Evolutionary conservation across 2,797 vertebrate genomes (phyloP).

Genomic region (Anisognathus igniventris): DNA sequence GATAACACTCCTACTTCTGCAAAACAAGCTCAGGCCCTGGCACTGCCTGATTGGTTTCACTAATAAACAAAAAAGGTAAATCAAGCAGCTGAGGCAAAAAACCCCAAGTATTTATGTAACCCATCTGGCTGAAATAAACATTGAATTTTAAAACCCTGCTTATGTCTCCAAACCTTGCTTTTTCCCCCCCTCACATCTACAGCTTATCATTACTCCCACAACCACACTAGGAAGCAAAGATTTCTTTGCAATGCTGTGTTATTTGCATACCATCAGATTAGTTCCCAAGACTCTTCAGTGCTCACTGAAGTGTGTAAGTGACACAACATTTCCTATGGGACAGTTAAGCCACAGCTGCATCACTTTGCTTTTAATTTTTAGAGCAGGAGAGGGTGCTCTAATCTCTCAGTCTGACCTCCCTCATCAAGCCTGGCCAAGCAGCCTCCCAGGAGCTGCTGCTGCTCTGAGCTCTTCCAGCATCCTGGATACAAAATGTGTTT

Average conservation of each 20-base stretch:
- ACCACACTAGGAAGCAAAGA: not conserved
- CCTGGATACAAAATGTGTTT: not conserved
- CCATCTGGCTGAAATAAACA: not conserved
- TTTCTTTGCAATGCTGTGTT: not conserved
- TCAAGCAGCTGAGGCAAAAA: not conserved
- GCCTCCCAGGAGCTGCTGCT: not conserved
- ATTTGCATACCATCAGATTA: not conserved
- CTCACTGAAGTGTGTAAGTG: not conserved
- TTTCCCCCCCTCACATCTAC: not conserved
- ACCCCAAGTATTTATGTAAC: not conserved
- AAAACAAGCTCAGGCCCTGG: not conserved
- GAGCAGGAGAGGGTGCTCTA: conserved; percentile 64
- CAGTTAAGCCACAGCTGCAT: not conserved
- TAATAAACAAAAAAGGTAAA: not conserved
- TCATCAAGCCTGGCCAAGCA: not conserved
- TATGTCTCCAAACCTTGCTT: not conserved
- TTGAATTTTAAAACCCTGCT: not conserved
- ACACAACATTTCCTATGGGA: not conserved
- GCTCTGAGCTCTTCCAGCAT: not conserved
- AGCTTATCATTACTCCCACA: not conserved
- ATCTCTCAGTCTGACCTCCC: not conserved
- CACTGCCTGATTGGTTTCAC: not conserved
- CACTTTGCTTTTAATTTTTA: not conserved
- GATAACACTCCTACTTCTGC: not conserved
- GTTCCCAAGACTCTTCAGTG: fast-evolving